Conservation (phyloP, 2,888 invertebrate genomes). For the Nudaria mundana region DNA sequence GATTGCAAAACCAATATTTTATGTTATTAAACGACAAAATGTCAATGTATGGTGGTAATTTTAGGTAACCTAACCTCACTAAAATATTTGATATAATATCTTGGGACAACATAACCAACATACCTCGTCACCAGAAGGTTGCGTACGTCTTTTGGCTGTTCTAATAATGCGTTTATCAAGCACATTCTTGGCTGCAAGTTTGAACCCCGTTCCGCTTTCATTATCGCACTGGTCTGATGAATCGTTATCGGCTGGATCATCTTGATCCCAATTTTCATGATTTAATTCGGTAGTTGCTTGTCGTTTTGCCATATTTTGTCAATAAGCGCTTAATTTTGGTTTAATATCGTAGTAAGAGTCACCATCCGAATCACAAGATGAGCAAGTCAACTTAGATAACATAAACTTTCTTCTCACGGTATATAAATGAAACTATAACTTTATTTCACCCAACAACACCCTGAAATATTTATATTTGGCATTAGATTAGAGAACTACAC, state of each 20-base stretch:
- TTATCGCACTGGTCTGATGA: constrained; percentile 11
- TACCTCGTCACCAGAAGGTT: constrained; percentile 37
- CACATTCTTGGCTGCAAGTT: constrained; percentile 83
- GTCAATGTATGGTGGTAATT: too few relatives aligned
- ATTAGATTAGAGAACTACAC: too few relatives aligned
- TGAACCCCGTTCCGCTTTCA: constrained; percentile 89
- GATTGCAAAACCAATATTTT: too few relatives aligned
- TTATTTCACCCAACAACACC: too few relatives aligned
- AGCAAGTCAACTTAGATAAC: constrained; percentile 22
- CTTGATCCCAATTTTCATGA: constrained; percentile 92
- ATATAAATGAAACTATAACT: too few relatives aligned
- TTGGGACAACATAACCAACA: not conserved
- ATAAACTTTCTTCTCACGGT: too few relatives aligned
- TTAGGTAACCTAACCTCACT: too few relatives aligned
- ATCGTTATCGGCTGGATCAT: constrained; percentile 79
- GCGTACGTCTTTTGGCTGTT: constrained; percentile 86
- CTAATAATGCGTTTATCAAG: constrained; percentile 89
- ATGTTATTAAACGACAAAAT: too few relatives aligned
- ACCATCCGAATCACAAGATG: constrained; percentile 16
- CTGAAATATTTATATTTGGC: too few relatives aligned
- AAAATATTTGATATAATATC: too few relatives aligned
- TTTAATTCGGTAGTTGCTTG: constrained; percentile 87
- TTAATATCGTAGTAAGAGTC: constrained; percentile 21
- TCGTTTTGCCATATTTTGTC: constrained; percentile 84
- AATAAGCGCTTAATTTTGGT: not conserved